Evolutionary conservation across 1,140 invertebrate genomes (phyloP).

Genomic region (Papilio xuthus): DNA sequence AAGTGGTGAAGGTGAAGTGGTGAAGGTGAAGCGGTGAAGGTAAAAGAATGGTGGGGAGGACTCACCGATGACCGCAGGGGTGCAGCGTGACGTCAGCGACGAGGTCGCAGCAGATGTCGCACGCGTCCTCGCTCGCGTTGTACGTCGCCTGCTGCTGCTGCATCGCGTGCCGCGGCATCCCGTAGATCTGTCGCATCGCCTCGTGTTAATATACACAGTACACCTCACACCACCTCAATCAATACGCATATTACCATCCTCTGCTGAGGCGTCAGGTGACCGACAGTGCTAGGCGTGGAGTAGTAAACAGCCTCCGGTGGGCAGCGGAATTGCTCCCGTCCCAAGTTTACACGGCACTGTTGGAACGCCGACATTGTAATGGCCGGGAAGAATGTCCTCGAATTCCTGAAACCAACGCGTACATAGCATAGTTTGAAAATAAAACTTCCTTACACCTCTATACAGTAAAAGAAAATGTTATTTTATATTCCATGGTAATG

Average conservation of each 20-base stretch:
- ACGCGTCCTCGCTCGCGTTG: conserved; percentile 92
- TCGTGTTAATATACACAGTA: too few relatives aligned
- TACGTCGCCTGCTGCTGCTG: conserved; percentile 86
- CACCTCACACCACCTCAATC: too few relatives aligned
- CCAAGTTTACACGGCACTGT: conserved; percentile 97
- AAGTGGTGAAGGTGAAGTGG: too few relatives aligned
- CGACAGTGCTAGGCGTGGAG: conserved; percentile 90
- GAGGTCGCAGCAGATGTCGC: conserved; percentile 93
- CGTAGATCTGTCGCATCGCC: conserved; percentile 53
- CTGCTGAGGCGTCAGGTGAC: conserved; percentile 86
- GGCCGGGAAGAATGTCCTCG: conserved; percentile 94
- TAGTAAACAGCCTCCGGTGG: conserved; percentile 87
- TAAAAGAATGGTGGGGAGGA: too few relatives aligned
- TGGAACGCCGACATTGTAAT: conserved; percentile 98
- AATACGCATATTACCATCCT: conserved; percentile 86
- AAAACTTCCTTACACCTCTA: too few relatives aligned
- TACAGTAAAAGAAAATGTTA: too few relatives aligned
- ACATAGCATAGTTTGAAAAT: background rate
- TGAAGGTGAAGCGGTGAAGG: too few relatives aligned
- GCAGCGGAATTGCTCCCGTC: conserved; percentile 89
- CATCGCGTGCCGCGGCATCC: conserved; percentile 86
- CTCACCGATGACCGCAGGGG: conserved; percentile 91
- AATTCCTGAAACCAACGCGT: conserved; percentile 77
- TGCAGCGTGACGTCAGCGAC: conserved; percentile 87
- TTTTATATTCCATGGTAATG: too few relatives aligned